Base-by-base conservation (phyloP, 1,140 invertebrate species). In the Muscidifurax raptorellus region DNA sequence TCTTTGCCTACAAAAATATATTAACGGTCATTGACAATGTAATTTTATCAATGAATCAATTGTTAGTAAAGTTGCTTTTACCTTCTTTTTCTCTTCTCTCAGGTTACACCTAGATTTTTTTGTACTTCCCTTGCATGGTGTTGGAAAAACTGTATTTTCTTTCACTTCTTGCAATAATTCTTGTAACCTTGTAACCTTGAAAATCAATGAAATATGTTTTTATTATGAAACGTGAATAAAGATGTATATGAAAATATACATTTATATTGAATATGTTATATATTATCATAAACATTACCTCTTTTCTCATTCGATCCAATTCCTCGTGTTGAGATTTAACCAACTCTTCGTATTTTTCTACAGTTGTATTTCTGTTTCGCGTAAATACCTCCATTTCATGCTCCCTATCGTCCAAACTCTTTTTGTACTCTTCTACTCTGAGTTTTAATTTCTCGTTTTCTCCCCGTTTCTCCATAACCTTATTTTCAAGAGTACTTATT, bases 361-460 rank as follows among this genome's bases (percentile, higher is more conserved):
- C 85, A 13, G 87, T 89, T 10, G 86, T 84, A 52, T 91, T 86
- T 22, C 91, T 87, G 85, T 92, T 90, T 67, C 86, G 90, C 71
- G 80, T 88, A 69, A 92, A 93, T 6, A 85, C 27, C 32, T 91
- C 86, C 88, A 92, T 88, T 74, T 92, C 91, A 0, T 28, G 83
- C 7, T 91, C 88, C 13, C 85, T 87, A n/a, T 87, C 85, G 0
- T 32, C n/a, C 1, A 91, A 13, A 78, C 47, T 82, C 22, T 79
- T 86, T 67, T 87, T 86, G 7, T 91, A 75, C 32, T 91, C 86
- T 13, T 89, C 86, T 6, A 88, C 88, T 13, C 78, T 69, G 13
- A 47, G 75, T 82, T 87, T 87, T 9, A 90, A 40, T 25, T 83
- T 85, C 25, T 88, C 87, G 36, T 85, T 90, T 40, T 91, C 90